Base-by-base conservation (phyloP, 2,113 vertebrate species). In the Synchiropus splendidus region DNA sequence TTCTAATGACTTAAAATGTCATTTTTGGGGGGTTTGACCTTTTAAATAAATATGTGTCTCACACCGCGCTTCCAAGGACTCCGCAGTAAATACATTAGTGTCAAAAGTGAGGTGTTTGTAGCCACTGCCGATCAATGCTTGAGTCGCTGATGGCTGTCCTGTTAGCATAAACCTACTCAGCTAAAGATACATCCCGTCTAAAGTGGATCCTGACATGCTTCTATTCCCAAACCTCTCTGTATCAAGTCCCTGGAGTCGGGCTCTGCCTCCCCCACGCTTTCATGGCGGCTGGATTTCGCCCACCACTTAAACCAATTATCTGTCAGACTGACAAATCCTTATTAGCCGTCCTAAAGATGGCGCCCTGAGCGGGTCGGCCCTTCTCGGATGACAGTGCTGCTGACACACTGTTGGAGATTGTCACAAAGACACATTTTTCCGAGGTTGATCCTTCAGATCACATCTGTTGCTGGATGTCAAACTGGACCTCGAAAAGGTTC, bases 301-400 rank as follows among this genome's bases (percentile, higher is more conserved):
- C 64, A 57, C 51, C 65, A 68, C 44, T 67, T 83, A 79, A 82
- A 63, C 75, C 78, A 70, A 72, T 78, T 77, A 76, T 45, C 48
- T 54, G 59, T 63, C 60, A 64, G 65, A 61, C 58, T 52, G 51
- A 64, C 51, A 77, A 79, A 82, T 78, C 78, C 78, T 45, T 45
- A 57, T 75, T 66, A 79, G 44, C 54, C 40, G 21, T 52, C 51
- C 59, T 57, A 50, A 74, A 64, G 64, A 54, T 59, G 58, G 46
- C 62, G 60, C 36, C 16, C 33, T 43, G 60, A 59, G 50, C 50
- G 58, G 61, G 56, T 34, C 49, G 40, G 47, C 12, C 39, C 38
- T 8, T 37, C 30, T 21, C 43, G 51, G 33, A 44, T 34, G 45
- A 46, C 45, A 39, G 8, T 31, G 35, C 11, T 39, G 33, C 16